Percentiles rank a stretch among this genome's conserved stretches.
phyloP scores from a whole-genome alignment of 2,888 invertebrate species.

The Macrophya alboannulata region DNA sequence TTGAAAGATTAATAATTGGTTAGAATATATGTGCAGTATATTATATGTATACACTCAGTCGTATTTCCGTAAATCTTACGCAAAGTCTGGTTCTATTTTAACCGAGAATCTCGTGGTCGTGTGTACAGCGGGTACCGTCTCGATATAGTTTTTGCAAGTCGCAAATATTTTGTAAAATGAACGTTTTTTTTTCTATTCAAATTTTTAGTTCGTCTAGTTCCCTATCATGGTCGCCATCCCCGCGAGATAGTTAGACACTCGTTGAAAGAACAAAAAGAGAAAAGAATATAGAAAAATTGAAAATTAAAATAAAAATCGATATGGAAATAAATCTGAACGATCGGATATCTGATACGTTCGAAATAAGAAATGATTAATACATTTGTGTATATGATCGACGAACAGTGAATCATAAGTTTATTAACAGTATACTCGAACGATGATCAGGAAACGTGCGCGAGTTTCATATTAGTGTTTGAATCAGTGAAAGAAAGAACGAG shows the following conservation, averaged over 20 bases:
- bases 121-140: neutral
- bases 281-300: no score
- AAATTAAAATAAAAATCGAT: neutral
- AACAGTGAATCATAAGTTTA: neutral
- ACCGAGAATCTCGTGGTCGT: neutral
- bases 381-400: neutral
- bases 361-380: neutral
- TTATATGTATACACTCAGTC: neutral
- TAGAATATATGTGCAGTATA: neutral
- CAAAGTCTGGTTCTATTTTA: constrained; percentile 47
- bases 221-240: neutral
- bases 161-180: constrained; percentile 32
- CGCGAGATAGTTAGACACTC: neutral
- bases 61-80: constrained; percentile 54
- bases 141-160: constrained; percentile 37
- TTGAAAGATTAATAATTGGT: neutral
- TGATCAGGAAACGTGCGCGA: neutral
- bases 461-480: constrained; percentile 8
- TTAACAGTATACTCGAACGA: neutral
- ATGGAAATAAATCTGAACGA: neutral
- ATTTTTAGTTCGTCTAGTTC: neutral
- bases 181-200: neutral
- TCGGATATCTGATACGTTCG: neutral
- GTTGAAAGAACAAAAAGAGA: neutral
- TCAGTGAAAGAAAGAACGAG: neutral